phyloP scores from a whole-genome alignment of 1,140 invertebrate species.

The Procambarus virginalis region DNA sequence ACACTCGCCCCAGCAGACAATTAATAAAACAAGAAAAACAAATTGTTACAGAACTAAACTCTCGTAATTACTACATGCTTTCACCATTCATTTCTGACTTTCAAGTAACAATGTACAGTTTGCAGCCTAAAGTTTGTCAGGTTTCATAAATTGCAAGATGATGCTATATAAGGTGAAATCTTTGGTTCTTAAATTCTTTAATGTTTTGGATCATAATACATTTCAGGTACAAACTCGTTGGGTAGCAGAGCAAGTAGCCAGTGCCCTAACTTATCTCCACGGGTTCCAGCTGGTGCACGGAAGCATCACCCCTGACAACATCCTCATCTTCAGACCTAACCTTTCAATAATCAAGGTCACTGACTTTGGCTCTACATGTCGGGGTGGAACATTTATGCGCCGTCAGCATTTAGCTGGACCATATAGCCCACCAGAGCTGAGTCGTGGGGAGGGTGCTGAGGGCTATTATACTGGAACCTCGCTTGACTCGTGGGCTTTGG shows the following conservation, averaged over 20 bases:
- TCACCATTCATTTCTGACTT: too few relatives aligned
- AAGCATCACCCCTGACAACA: slow-evolving; percentile 90
- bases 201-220: neutral
- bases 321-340: slow-evolving; percentile 87
- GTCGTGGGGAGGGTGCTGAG: slow-evolving; percentile 87
- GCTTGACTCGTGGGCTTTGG: slow-evolving; percentile 96
- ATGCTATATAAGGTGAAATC: too few relatives aligned
- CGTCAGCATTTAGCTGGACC: slow-evolving; percentile 87
- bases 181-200: neutral
- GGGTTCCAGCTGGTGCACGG: slow-evolving; percentile 93
- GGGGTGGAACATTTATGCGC: slow-evolving; percentile 80
- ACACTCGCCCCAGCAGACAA: neutral
- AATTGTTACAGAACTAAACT: neutral
- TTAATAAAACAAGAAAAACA: neutral
- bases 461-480: slow-evolving; percentile 82
- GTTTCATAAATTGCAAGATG: too few relatives aligned
- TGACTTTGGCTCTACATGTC: slow-evolving; percentile 90
- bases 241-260: slow-evolving; percentile 84
- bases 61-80: neutral
- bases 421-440: slow-evolving; percentile 94
- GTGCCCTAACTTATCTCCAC: slow-evolving; percentile 94
- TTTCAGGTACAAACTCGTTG: slow-evolving; percentile 81
- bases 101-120: too few relatives aligned
- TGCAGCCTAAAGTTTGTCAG: too few relatives aligned
- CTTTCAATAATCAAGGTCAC: slow-evolving; percentile 95